Base-by-base conservation (phyloP, 2,113 vertebrate species). In the Toxotes jaculatrix region DNA sequence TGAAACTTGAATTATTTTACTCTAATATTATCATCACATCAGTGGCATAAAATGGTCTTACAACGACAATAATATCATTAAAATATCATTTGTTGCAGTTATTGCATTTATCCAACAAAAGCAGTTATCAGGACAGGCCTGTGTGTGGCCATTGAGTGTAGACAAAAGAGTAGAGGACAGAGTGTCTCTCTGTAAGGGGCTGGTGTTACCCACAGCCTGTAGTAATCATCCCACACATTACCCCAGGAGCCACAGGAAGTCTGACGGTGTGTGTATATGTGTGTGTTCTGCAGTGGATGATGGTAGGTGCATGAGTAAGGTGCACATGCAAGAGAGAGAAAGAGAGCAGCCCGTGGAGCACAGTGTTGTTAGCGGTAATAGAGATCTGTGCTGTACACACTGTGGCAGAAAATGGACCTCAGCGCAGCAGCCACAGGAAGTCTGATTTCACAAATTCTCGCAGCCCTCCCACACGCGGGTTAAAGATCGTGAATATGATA, bases 331-430 rank as follows among this genome's bases (percentile, higher is more conserved):
- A 32, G 40, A 38, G 53, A 72, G 61, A 36, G 59, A 71, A 17
- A 34, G 4, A 17, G 55, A 79, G 73, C 73, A 71, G 85, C 65
- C 84, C 43, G 67, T 72, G 70, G 61, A 61, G 45, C 49, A 63
- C 63, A 65, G 11, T 66, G 63, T 64, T 61, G 64, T 80, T 71
- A 16, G 61, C 23, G 0, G 63, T 78, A 74, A 81, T 76, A 47
- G 74, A 74, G 55, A 61, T 57, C 60, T 19, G 72, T 56, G 3
- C 61, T 55, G 38, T 32, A 49, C 76, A 60, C 56, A 43, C 34
- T 69, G 79, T 79, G 64, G 80, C 68, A 73, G 65, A 73, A 92
- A 86, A 86, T 86, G 80, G 75, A 78, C 84, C 76, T 67, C 19
- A 7, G 45, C 76, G 36, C 72, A 45, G 75, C 79, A 68, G 31